Percentiles rank a stretch among this genome's conserved stretches.
Conservation (phyloP, 2,113 vertebrate species). For the Lipophrys pholis region DNA sequence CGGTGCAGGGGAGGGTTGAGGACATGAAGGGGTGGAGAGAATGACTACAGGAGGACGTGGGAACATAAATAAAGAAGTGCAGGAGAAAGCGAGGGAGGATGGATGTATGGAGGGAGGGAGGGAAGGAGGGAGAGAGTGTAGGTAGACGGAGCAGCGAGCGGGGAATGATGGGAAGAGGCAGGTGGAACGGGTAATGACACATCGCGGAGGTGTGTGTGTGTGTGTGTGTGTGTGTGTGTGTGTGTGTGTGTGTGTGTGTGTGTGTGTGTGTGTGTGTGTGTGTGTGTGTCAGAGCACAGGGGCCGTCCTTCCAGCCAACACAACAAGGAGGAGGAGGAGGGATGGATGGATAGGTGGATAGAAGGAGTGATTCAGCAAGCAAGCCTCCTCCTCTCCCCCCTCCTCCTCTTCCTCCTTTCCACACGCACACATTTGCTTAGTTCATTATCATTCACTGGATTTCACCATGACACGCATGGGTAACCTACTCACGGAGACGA, state of each 20-base stretch:
- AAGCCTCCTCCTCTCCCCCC: conserved; percentile 40
- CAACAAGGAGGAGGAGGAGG: conserved; percentile 48
- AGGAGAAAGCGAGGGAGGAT: neutral
- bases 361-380: conserved; percentile 70
- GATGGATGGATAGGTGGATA: conserved; percentile 4
- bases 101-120: conserved; percentile 10
- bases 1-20: conserved; percentile 42
- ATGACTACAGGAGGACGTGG: conserved; percentile 20
- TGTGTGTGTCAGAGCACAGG: conserved; percentile 66
- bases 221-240: conserved; percentile 36
- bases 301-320: conserved; percentile 61
- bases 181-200: conserved; percentile 75
- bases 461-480: conserved; percentile 77
- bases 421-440: conserved; percentile 40
- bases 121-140: conserved; percentile 55
- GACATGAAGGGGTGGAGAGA: conserved; percentile 41
- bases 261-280: conserved; percentile 49
- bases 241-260: conserved; percentile 62
- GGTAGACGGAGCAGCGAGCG: conserved; percentile 62
- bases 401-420: conserved; percentile 6
- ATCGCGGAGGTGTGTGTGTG: conserved; percentile 72
- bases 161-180: conserved; percentile 69
- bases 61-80: neutral
- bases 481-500: conserved; percentile 78
- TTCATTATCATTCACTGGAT: conserved; percentile 85